phyloP scores from a whole-genome alignment of 1,140 invertebrate species.

The Dendrolimus kikuchii region DNA sequence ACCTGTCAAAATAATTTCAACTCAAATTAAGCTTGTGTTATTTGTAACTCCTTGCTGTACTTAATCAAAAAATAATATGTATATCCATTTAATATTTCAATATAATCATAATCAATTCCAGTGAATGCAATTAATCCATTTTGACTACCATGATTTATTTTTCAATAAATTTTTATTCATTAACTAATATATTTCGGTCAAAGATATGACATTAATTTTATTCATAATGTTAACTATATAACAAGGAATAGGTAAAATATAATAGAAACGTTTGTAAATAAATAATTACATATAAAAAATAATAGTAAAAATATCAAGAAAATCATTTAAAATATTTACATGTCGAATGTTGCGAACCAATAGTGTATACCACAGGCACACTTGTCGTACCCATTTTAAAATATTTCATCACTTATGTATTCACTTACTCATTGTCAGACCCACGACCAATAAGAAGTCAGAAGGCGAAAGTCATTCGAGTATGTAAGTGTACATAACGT shows the following conservation, averaged over 20 bases:
- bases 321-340: slow-evolving; percentile 57
- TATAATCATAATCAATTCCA: slow-evolving; percentile 56
- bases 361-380: slow-evolving; percentile 36
- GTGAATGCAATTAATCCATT: slow-evolving; percentile 36
- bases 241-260: slow-evolving; percentile 23
- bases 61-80: neutral
- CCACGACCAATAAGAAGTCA: no score
- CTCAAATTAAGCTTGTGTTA: no score
- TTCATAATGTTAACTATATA: slow-evolving; percentile 33
- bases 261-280: slow-evolving; percentile 50
- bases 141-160: slow-evolving; percentile 5
- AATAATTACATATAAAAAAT: slow-evolving; percentile 38
- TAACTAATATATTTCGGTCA: slow-evolving; percentile 43
- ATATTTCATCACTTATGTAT: slow-evolving; percentile 11
- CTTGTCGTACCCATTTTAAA: slow-evolving; percentile 52
- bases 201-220: slow-evolving; percentile 56
- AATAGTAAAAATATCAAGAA: slow-evolving; percentile 55
- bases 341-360: slow-evolving; percentile 30
- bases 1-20: no score
- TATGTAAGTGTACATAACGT: no score
- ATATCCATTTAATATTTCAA: slow-evolving; percentile 12
- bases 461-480: no score
- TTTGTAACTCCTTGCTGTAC: neutral
- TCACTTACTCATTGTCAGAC: no score
- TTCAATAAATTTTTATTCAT: slow-evolving; percentile 9